Base-by-base conservation (phyloP, 2,797 vertebrate species). In the Aythya fuligula region DNA sequence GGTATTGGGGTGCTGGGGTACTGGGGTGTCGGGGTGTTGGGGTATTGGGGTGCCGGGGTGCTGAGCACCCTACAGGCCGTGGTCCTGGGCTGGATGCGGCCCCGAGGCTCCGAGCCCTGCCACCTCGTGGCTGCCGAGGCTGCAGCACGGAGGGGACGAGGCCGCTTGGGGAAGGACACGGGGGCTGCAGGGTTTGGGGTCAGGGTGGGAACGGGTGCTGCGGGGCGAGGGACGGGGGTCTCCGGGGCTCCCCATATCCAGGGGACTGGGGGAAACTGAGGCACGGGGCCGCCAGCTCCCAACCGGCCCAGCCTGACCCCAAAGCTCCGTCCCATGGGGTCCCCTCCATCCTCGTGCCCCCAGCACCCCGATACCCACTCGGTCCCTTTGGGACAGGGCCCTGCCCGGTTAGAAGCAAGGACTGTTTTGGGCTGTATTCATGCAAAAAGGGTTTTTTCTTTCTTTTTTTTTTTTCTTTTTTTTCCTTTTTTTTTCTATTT, bases 201-300 rank as follows among this genome's bases (percentile, higher is more conserved):
- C 34, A 8, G 7, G 18, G 5, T 4, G 16, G 36, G n/a, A 36
- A 34, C 24, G 5, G 0, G 4, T 3, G 4, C 6, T 1, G 21
- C 4, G 2, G 47, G 45, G 47, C 2, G 9, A 5, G 27, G 57
- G 71, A 24, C 13, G 53, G 38, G 8, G 21, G 21, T 49, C 47
- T 49, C 47, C 47, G 47, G 21, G 47, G 21, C 47, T 47, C 21
- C 47, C 47, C 21, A 22, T 21, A 47, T 22, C 47, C 21, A 49
- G 21, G 47, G 21, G 21, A 12, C 11, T 22, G 11, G 47, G 47
- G 86, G 94, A 94, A 96, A 92, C 89, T 74, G 91, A 93, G 93
- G 95, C 89, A 86, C 3, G 0, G 58, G 20, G 20, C 1, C 5
- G 18, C 8, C 0, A 0, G 21, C 24, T 2, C 2, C 1, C 17